Base-by-base conservation (phyloP, 2,888 invertebrate genomes). In the Campopleginae sp. region DNA sequence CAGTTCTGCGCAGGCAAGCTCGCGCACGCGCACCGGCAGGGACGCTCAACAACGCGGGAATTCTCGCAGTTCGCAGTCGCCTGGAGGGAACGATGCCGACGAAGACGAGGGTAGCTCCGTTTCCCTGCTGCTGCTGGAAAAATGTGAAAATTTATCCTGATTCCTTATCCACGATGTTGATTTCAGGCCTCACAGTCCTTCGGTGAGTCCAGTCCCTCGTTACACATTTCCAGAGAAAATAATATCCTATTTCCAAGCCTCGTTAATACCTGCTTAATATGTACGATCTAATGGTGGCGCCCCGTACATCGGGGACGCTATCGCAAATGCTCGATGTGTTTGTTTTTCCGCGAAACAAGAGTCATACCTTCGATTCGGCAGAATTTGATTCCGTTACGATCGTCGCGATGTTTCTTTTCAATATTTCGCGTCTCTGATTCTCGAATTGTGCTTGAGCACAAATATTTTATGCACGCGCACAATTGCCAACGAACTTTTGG, bases 71-170 rank as follows among this genome's bases (percentile, higher is more conserved):
- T 14, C n/a, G 17, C n/a, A 8, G 17, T 14, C n/a, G 17, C n/a
- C 6, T 4, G 17, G 4, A 4, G 27, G 27, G 27, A 58, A 14
- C n/a, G n/a, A 65, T 38, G 63, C n/a, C 38, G 63, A n/a, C 58
- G 58, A 58, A 27, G 63, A n/a, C 58, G 58, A 58, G 58, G 27
- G 58, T 58, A 12, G 27, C 14, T 58, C 27, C 58, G 58, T 27
- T 58, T 12, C 12, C 12, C 27, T 27, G 14, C 27, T 23, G 14
- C 27, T 23, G 38, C 51, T 23, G 54, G 54, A 33, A 23, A 7
- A 72, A 51, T 23, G 10, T 38, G 19, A 4, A 23, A 19, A 2
- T 12, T 12, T 23, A 12, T 42, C 42, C 19, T 42, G n/a, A 42
- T 66, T 4, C 19, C 12, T 19, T 42, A 33, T 8, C 38, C 12